Evolutionary conservation across 2,888 invertebrate genomes (phyloP).

Genomic region (Calliopum simillimum): DNA sequence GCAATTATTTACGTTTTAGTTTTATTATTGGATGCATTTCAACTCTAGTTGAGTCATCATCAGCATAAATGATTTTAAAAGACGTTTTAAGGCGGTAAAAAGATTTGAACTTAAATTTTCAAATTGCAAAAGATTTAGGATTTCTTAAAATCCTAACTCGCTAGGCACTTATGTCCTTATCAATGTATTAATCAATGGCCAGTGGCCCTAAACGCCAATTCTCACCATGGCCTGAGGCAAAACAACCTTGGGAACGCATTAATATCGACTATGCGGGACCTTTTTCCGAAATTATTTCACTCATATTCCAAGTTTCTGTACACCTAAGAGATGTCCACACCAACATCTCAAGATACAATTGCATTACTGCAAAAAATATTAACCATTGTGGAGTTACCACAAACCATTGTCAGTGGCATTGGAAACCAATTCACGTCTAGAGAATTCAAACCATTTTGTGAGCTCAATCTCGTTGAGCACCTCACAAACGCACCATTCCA

Average conservation of each 20-base stretch:
- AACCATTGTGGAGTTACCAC: slow-evolving; percentile 49
- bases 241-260: slow-evolving; percentile 30
- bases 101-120: too few species aligned
- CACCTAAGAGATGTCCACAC: slow-evolving; percentile 35
- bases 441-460: slow-evolving; percentile 45
- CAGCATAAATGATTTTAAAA: too few species aligned
- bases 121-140: too few species aligned
- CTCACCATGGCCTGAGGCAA: slow-evolving; percentile 25
- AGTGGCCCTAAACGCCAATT: slow-evolving; percentile 20
- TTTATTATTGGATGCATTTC: too few species aligned
- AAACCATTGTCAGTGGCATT: slow-evolving; percentile 50
- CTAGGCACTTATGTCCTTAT: too few species aligned
- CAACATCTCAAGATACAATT: slow-evolving; percentile 47
- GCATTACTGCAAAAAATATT: slow-evolving; percentile 44
- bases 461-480: slow-evolving; percentile 47
- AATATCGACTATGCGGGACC: slow-evolving; percentile 40
- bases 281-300: slow-evolving; percentile 40
- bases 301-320: slow-evolving; percentile 26
- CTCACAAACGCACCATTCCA: slow-evolving; percentile 49
- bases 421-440: slow-evolving; percentile 45
- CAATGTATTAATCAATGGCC: slow-evolving; percentile 16
- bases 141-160: too few species aligned
- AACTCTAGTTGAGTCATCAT: too few species aligned
- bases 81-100: too few species aligned
- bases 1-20: too few species aligned